Conservation (phyloP, 2,797 vertebrate genomes). For the Gallirallus australis region DNA sequence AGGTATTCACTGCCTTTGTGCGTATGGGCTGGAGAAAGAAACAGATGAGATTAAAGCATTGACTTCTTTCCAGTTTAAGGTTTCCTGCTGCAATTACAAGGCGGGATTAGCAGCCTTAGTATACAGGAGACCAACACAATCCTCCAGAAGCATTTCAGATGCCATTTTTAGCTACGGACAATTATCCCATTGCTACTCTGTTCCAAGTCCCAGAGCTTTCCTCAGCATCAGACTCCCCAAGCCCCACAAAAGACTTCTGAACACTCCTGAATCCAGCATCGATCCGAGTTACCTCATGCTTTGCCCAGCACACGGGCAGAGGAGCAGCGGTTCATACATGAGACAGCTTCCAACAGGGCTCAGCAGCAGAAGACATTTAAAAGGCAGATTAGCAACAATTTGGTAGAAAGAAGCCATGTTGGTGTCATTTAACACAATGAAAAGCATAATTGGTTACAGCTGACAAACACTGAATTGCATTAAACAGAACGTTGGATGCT, state of each 20-base stretch:
- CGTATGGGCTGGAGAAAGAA: not conserved
- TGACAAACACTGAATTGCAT: conserved; percentile 71
- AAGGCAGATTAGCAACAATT: conserved; percentile 22
- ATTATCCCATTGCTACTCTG: not conserved
- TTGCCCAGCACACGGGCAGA: not conserved
- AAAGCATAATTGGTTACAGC: conserved; percentile 77
- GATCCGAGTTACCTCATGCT: not conserved
- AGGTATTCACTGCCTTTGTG: not conserved
- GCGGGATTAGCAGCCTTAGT: not conserved
- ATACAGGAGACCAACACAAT: not conserved
- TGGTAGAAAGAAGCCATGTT: conserved; percentile 43
- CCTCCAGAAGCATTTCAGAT: not conserved
- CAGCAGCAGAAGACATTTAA: not conserved
- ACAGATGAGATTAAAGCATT: conserved; percentile 12
- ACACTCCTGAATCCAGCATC: not conserved
- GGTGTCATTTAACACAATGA: conserved; percentile 71
- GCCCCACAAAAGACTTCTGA: not conserved
- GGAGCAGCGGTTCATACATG: not conserved
- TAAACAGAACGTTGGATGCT: conserved; percentile 71
- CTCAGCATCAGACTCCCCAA: not conserved
- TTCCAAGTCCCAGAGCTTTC: not conserved
- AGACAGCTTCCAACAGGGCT: conserved; percentile 9
- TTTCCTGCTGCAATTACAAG: conserved; percentile 18
- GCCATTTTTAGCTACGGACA: not conserved
- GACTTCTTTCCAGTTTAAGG: not conserved